These are phyloP conservation scores for Acleris laterana DNA, from an alignment of 2,888 invertebrate species.

Conservation along the genomic window DNA sequence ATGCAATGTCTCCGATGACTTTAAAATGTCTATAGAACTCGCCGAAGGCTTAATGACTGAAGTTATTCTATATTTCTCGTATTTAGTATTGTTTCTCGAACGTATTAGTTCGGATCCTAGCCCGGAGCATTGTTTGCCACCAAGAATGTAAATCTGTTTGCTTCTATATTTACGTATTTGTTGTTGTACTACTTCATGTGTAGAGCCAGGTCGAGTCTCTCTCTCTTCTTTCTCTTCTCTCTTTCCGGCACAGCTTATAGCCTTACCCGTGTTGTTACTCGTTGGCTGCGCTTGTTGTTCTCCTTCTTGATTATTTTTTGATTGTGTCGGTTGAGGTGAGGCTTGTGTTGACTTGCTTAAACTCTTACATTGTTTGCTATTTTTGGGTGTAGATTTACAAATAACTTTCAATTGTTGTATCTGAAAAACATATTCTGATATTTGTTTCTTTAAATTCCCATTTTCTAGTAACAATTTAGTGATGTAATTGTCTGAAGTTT, in stretches of 20 bases:
- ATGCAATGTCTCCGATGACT: too few relatives aligned
- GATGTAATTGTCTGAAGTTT: background rate
- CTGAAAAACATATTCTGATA: background rate
- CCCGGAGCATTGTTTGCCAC: background rate
- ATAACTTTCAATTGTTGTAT: background rate
- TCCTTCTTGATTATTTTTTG: too few relatives aligned
- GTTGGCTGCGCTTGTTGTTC: too few relatives aligned
- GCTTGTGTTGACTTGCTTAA: too few relatives aligned
- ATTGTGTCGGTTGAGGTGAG: too few relatives aligned
- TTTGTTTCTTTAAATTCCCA: slow-evolving; percentile 2
- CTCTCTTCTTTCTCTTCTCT: too few relatives aligned
- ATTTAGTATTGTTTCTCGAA: background rate
- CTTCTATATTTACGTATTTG: too few relatives aligned
- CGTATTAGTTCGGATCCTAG: background rate
- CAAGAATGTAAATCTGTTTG: background rate
- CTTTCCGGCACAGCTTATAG: too few relatives aligned
- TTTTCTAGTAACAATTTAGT: too few relatives aligned
- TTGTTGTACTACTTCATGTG: background rate
- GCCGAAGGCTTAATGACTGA: background rate
- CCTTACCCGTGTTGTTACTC: too few relatives aligned
- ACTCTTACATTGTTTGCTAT: too few relatives aligned
- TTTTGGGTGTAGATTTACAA: background rate
- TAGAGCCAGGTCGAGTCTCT: too few relatives aligned
- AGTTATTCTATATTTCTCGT: background rate
- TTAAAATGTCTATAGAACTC: background rate